Evolutionary conservation across 2,888 invertebrate species (phyloP).

Genomic region (Tuberolachnus salignus): DNA sequence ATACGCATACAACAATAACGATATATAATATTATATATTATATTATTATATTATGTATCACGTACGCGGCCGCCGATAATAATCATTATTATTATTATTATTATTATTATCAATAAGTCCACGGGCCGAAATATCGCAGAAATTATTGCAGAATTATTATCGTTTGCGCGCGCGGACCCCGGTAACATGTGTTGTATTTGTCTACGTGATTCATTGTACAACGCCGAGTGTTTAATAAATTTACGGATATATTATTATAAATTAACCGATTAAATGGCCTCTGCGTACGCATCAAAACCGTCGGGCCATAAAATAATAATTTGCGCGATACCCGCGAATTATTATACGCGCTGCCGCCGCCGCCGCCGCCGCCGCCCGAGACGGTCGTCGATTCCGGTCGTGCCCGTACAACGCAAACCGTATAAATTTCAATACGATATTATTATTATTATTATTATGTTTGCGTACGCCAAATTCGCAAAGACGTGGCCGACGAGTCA

Average conservation of each 20-base stretch:
- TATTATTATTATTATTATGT: no score
- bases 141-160: slow-evolving; percentile 38
- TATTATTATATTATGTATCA: no score
- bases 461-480: no score
- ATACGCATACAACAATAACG: background rate
- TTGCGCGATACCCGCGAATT: background rate
- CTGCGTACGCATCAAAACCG: slow-evolving; percentile 11
- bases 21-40: background rate
- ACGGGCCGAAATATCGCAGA: slow-evolving; percentile 28
- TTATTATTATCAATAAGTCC: slow-evolving; percentile 45
- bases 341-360: background rate
- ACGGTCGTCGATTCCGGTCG: background rate
- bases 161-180: slow-evolving; percentile 4
- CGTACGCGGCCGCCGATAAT: background rate
- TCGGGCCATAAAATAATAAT: slow-evolving; percentile 33
- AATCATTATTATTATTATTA: background rate
- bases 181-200: slow-evolving; percentile 49
- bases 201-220: background rate
- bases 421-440: no score
- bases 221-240: slow-evolving; percentile 39
- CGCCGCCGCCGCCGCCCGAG: background rate
- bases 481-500: no score
- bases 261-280: slow-evolving; percentile 10
- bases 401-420: no score
- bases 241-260: slow-evolving; percentile 16